Conservation (phyloP, 2,797 vertebrate genomes). For the Alosa sapidissima region DNA sequence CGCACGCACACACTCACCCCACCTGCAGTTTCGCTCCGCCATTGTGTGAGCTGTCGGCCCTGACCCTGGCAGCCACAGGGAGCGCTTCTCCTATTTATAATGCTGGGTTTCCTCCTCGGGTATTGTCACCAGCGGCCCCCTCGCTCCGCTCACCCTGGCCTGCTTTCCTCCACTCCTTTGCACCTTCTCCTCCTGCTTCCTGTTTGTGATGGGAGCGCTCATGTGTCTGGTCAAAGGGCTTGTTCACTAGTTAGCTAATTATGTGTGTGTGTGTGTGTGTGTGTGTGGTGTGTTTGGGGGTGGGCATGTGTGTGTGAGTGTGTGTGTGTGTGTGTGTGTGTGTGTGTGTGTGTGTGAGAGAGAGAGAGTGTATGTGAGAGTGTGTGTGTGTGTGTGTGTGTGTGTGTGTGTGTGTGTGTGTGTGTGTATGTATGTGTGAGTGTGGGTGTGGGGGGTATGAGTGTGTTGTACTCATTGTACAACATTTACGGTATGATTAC, state of each 20-base stretch:
- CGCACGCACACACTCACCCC: conserved; percentile 56
- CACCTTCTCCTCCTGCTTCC: conserved; percentile 76
- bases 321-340: conserved; percentile 23
- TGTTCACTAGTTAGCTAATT: conserved; percentile 50
- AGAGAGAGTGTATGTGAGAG: not conserved
- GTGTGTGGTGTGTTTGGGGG: not conserved
- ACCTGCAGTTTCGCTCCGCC: conserved; percentile 63
- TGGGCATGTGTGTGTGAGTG: conserved; percentile 31
- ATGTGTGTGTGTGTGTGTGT: conserved; percentile 30
- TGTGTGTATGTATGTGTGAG: not conserved
- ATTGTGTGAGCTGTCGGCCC: conserved; percentile 68
- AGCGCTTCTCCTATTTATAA: conserved; percentile 79
- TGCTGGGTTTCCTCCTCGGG: conserved; percentile 68
- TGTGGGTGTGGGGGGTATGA: not conserved
- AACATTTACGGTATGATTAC: too few species aligned
- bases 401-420: conserved; percentile 16
- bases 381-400: not conserved
- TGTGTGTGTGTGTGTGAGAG: not conserved
- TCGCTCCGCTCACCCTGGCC: conserved; percentile 55
- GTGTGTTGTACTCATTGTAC: not conserved
- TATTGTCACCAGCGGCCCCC: conserved; percentile 69
- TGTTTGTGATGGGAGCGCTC: conserved; percentile 69
- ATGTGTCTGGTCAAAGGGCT: conserved; percentile 50
- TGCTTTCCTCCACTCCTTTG: conserved; percentile 74
- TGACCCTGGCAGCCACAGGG: conserved; percentile 65